Conservation (phyloP, 2,797 vertebrate species). For the Danio choprae region DNA sequence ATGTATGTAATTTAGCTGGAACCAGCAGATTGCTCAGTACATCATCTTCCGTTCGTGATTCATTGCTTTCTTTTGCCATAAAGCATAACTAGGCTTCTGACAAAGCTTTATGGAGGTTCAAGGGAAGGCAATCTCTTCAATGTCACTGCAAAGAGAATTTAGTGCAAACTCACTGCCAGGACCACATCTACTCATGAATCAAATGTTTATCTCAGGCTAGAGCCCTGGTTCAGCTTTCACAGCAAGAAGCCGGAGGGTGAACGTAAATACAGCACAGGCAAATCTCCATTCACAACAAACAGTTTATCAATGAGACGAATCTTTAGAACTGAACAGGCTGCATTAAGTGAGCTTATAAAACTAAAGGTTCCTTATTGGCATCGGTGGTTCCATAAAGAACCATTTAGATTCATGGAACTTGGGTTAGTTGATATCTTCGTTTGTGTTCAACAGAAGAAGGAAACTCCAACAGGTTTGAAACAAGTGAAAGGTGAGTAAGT, state of each 20-base stretch:
- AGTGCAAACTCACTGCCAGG: slow-evolving; percentile 1
- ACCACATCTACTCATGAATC: slow-evolving; percentile 23
- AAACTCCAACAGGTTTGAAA: too few species aligned
- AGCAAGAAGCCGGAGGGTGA: background rate
- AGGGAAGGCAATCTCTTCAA: slow-evolving; percentile 27
- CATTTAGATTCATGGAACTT: too few species aligned
- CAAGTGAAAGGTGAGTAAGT: too few species aligned
- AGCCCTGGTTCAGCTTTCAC: background rate
- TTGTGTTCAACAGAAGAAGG: too few species aligned
- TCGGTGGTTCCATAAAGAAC: too few species aligned
- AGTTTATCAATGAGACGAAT: background rate
- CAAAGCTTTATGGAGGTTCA: slow-evolving; percentile 21
- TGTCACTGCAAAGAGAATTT: slow-evolving; percentile 4
- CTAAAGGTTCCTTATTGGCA: too few species aligned
- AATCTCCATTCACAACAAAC: background rate
- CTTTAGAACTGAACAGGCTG: background rate
- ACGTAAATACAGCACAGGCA: background rate
- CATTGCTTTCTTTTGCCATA: slow-evolving; percentile 16
- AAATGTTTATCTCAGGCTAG: slow-evolving; percentile 19
- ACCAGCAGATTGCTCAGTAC: background rate
- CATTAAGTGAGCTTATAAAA: too few species aligned
- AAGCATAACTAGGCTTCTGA: slow-evolving; percentile 34
- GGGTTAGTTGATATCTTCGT: too few species aligned
- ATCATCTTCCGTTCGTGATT: slow-evolving; percentile 5
- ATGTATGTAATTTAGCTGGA: background rate